A percentile compares a stretch with the other conserved stretches of the same genome.
Conservation (phyloP, 2,888 invertebrate species). For the Ectobius pallidus region DNA sequence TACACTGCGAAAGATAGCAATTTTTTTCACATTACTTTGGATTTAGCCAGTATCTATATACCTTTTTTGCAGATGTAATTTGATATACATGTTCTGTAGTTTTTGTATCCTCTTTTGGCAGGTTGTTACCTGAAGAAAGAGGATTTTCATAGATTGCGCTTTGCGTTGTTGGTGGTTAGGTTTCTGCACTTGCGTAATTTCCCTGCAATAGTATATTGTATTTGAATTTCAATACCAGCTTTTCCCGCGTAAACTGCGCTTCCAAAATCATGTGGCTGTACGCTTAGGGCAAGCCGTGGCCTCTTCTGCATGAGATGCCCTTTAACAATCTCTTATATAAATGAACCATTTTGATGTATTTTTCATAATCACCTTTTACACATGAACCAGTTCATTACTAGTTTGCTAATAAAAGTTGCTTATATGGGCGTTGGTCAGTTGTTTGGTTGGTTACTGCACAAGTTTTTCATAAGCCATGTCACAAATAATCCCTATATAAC, state of each 20-base stretch:
- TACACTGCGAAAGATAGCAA: too few relatives aligned
- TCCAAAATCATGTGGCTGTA: conserved; percentile 25
- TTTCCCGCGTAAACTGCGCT: neutral
- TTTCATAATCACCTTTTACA: too few relatives aligned
- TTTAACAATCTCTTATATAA: neutral
- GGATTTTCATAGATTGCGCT: conserved; percentile 12
- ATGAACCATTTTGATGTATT: neutral
- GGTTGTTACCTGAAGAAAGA: conserved; percentile 29
- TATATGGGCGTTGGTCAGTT: too few relatives aligned
- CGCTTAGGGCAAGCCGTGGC: neutral
- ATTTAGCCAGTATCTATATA: conserved; percentile 28
- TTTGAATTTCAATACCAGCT: too few relatives aligned
- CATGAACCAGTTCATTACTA: too few relatives aligned
- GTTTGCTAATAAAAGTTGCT: too few relatives aligned
- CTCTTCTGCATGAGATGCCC: neutral
- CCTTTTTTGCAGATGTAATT: conserved; percentile 32
- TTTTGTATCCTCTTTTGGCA: conserved; percentile 12
- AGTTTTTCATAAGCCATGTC: too few relatives aligned
- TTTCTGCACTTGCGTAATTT: neutral
- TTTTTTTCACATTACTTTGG: conserved; percentile 11
- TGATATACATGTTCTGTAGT: conserved; percentile 12
- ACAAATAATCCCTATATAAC: too few relatives aligned
- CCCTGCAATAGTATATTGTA: too few relatives aligned
- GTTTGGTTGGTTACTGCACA: too few relatives aligned
- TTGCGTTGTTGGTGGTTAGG: conserved; percentile 6